Percentiles rank a stretch among this genome's conserved stretches.
Conservation (phyloP, 2,888 invertebrate species). For the Hipparchia sbordonii region DNA sequence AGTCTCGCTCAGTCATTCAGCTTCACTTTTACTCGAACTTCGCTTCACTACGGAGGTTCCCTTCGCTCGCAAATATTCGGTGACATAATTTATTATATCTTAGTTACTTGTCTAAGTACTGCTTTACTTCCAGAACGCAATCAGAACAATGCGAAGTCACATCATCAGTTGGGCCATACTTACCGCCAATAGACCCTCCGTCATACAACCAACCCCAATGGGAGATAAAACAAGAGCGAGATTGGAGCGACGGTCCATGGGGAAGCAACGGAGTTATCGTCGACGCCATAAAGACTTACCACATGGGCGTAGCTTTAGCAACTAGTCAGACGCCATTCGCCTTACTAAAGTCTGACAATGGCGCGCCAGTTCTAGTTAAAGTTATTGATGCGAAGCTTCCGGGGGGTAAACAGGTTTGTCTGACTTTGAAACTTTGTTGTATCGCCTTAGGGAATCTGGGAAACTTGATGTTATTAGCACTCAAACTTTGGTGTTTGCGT, state of each 20-base stretch:
- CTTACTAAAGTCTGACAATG: slow-evolving; percentile 85
- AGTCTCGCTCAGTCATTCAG: no score
- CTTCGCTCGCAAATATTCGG: no score
- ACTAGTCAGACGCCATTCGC: slow-evolving; percentile 88
- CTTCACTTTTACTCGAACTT: no score
- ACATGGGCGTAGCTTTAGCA: slow-evolving; percentile 85
- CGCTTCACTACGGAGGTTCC: no score
- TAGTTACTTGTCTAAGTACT: no score
- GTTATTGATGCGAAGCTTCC: slow-evolving; percentile 81
- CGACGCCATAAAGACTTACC: slow-evolving; percentile 87
- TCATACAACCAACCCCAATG: slow-evolving; percentile 49
- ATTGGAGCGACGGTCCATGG: slow-evolving; percentile 52
- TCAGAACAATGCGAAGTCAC: slow-evolving; percentile 69
- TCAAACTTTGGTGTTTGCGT: neutral
- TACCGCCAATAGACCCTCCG: slow-evolving; percentile 48
- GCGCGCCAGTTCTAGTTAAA: slow-evolving; percentile 87
- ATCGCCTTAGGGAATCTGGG: neutral
- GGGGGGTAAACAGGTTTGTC: slow-evolving; percentile 74
- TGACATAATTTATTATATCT: no score
- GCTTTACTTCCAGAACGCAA: slow-evolving; percentile 13
- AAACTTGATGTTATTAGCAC: neutral
- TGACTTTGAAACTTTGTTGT: neutral
- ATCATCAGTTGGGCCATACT: slow-evolving; percentile 66
- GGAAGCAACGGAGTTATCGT: slow-evolving; percentile 83
- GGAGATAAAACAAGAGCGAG: slow-evolving; percentile 48